Evolutionary conservation across 2,113 vertebrate genomes (phyloP).

Genomic region (Oreocharis arfaki): DNA sequence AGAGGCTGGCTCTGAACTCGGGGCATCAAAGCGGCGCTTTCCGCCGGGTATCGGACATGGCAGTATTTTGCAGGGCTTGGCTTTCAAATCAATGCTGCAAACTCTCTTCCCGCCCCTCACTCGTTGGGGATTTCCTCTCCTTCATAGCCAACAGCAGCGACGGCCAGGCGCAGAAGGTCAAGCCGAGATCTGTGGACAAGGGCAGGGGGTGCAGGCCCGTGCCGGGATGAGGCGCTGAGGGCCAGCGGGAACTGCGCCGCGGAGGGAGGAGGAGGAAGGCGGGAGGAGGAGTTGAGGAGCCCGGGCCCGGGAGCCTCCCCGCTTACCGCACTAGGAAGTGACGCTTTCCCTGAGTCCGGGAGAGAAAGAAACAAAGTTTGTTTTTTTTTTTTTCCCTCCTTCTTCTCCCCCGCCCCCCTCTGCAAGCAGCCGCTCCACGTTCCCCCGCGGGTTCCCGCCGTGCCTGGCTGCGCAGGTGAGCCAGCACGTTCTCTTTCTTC

Average conservation of each 20-base stretch:
- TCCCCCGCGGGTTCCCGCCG: not conserved
- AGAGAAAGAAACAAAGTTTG: constrained; percentile 72
- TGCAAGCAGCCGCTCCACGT: not conserved
- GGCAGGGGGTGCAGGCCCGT: not conserved
- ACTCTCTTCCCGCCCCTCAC: not conserved
- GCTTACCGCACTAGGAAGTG: constrained; percentile 74
- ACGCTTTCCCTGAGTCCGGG: constrained; percentile 72
- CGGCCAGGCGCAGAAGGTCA: not conserved
- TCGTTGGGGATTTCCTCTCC: not conserved
- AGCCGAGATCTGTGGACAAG: not conserved
- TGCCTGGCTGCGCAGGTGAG: not conserved
- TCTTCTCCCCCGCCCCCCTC: not conserved
- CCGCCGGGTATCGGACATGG: not conserved
- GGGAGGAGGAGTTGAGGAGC: constrained; percentile 43
- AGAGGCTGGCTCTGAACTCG: not conserved
- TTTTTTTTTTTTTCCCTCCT: not conserved
- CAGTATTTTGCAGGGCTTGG: not conserved
- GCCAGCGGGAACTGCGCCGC: not conserved
- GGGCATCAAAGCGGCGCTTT: not conserved
- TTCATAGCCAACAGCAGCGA: not conserved
- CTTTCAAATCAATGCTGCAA: not conserved
- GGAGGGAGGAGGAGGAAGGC: not conserved
- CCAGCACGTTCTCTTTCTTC: not conserved
- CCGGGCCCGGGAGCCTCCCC: constrained; percentile 44
- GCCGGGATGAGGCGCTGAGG: not conserved